Evolutionary conservation across 2,888 invertebrate species (phyloP), one percentile per base, ranked within the genome.

Genomic region (Pandemis corylana): DNA sequence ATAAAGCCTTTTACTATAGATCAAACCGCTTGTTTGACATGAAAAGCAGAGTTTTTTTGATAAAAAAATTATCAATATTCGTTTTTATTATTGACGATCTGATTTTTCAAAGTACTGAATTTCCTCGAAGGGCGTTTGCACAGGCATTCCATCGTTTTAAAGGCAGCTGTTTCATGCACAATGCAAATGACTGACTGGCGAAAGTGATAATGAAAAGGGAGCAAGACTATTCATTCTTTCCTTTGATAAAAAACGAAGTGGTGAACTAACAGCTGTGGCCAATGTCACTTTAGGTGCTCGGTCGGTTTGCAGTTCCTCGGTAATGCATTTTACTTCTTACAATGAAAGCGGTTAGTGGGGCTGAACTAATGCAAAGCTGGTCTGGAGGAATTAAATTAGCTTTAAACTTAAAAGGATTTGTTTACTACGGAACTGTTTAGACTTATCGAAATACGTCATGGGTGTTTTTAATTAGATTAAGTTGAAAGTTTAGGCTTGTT

Each of bases 261-360:
- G 83, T 81, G 80, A 81, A 80, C 80, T 80, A 82, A 84, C 92
- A 91, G 88, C 91, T 92, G 92, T 76, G 87, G 86, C 86, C 88
- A 87, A 90, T 89, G 90, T 90, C 89, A 88, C 87, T 87, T 82
- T 81, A 79, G 80, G 77, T 75, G 49, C 51, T 66, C 53, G 49
- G 51, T 69, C 80, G 81, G 87, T 89, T 89, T 87, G 87, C 86
- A 86, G 83, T 82, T 83, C 78, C 78, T 79, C 78, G 80, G 81
- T 84, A 86, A 87, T 89, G 86, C 86, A 87, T 85, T 89, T 86
- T 80, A 83, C 87, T 89, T 88, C 89, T 86, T 85, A 82, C 80
- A 73, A 77, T 79, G 80, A 80, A 79, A 78, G 80, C 78, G 76
- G 81, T 81, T 84, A 83, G 84, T 83, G 81, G 82, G 49, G 49